Evolutionary conservation across 37 sponge, comb jelly and placozoan genomes (phyloP).

Genomic region (Geodia barretti): DNA sequence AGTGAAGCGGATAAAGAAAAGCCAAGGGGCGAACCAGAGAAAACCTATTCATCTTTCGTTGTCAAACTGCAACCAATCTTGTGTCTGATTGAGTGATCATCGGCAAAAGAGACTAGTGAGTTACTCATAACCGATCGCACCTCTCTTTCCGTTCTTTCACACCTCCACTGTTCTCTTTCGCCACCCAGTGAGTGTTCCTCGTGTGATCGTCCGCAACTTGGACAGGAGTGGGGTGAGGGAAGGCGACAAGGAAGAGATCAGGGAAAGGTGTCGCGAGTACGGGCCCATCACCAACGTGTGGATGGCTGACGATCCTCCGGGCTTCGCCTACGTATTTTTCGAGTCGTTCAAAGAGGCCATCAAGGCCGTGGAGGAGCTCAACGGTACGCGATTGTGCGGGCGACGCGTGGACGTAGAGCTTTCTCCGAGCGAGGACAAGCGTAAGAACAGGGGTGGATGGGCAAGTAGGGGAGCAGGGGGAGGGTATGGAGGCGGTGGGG

Average conservation of each 20-base stretch:
- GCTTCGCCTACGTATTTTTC: conserved; percentile 88
- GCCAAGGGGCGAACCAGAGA: too few relatives aligned
- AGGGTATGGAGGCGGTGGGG: conserved; percentile 6
- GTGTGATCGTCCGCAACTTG: conserved; percentile 67
- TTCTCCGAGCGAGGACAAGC: conserved; percentile 57
- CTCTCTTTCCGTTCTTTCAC: too few relatives aligned
- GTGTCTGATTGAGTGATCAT: too few relatives aligned
- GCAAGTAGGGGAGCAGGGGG: conserved; percentile 3
- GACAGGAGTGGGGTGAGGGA: conserved; percentile 12
- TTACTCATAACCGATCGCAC: too few relatives aligned
- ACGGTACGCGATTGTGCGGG: conserved; percentile 74
- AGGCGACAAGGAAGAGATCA: conserved; percentile 76
- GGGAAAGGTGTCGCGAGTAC: conserved; percentile 36
- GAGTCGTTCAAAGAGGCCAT: conserved; percentile 67
- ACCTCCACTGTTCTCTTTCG: not conserved
- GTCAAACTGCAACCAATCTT: too few relatives aligned
- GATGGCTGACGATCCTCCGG: conserved; percentile 88
- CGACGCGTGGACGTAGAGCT: conserved; percentile 66
- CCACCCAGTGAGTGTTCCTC: conserved; percentile 55
- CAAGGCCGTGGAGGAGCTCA: conserved; percentile 54
- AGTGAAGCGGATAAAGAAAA: too few relatives aligned
- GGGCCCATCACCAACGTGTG: conserved; percentile 73
- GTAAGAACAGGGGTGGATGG: conserved; percentile 2
- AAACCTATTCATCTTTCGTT: too few relatives aligned
- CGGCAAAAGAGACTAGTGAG: too few relatives aligned